Base-by-base conservation (phyloP, 2,888 invertebrate species). In the Ichneumon xanthorius region DNA sequence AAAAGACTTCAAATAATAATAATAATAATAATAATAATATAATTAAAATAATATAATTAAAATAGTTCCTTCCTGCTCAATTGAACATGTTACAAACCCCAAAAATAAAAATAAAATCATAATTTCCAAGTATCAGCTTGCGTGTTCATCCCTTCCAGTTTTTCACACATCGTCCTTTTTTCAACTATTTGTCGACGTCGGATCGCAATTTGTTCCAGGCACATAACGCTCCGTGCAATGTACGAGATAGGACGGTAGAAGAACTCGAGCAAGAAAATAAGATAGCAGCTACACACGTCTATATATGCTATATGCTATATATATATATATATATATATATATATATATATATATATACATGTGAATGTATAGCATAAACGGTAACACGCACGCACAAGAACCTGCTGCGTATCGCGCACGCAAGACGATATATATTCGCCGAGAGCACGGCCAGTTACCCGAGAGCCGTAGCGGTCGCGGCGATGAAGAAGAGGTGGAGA, bases 171-270 rank as follows among this genome's bases (percentile, higher is more conserved):
- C 37, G 55, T 1, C 3, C 19, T 45, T 61, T 83, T 37, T 7
- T 61, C 68, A 50, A 40, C 61, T 68, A 80, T 84, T 76, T 65
- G 80, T 80, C 80, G 75, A 80, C 65, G 79, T 80, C 71, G 16
- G 71, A 50, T 55, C 63, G 80, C 70, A 80, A 75, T 76, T 80
- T 71, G 63, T 63, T 50, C 63, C 16, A 7, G 50, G 65, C 50
- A 63, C 48, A 61, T 9, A 63, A 33, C 65, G 50, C 65, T 65
- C n/a, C 50, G 50, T 73, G 33, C 65, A 65, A 65, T 50, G 50
- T 65, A 65, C 63, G 40, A 73, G 50, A 7, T 37, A 37, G 37
- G 50, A 37, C 37, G 76, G 37, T 53, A 33, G 37, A 75, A 75
- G 37, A 45, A 30, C 37, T 7, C 33, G 65, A 67, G 76, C 7